Evolutionary conservation across 2,113 vertebrate species (phyloP).

Genomic region (Lucifuga dentata): DNA sequence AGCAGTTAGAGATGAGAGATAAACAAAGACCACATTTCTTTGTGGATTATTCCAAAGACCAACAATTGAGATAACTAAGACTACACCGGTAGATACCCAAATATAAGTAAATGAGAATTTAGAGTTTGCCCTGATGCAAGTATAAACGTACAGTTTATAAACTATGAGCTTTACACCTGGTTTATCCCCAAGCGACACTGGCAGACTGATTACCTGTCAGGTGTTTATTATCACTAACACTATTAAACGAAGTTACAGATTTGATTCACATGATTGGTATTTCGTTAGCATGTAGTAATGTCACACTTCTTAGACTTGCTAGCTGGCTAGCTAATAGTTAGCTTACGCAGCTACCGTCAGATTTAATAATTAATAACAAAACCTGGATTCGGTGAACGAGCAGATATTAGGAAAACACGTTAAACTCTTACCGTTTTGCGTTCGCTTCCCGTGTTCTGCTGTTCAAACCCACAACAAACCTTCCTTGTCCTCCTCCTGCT

Average conservation of each 20-base stretch:
- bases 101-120: no score
- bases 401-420: neutral
- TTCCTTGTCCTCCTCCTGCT: slow-evolving; percentile 27
- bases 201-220: neutral
- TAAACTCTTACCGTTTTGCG: slow-evolving; percentile 59
- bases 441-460: slow-evolving; percentile 37
- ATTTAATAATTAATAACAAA: neutral
- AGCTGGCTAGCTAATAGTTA: slow-evolving; percentile 45
- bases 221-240: neutral
- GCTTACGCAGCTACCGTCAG: slow-evolving; percentile 4
- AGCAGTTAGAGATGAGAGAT: neutral
- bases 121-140: no score
- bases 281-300: neutral
- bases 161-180: slow-evolving; percentile 3
- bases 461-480: slow-evolving; percentile 75
- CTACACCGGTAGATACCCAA: no score
- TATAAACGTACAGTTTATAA: slow-evolving; percentile 20
- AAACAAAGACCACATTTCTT: neutral
- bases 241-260: neutral
- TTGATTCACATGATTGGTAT: slow-evolving; percentile 9
- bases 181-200: neutral
- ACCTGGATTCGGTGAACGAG: neutral
- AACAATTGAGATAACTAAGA: no score
- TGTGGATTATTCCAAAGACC: no score
- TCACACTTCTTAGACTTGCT: slow-evolving; percentile 38